Percentiles rank a stretch among this genome's conserved stretches.
These are phyloP conservation scores for Loris lydekkerianus DNA, from an alignment of 2,797 vertebrate species.

Conservation along the genomic window DNA sequence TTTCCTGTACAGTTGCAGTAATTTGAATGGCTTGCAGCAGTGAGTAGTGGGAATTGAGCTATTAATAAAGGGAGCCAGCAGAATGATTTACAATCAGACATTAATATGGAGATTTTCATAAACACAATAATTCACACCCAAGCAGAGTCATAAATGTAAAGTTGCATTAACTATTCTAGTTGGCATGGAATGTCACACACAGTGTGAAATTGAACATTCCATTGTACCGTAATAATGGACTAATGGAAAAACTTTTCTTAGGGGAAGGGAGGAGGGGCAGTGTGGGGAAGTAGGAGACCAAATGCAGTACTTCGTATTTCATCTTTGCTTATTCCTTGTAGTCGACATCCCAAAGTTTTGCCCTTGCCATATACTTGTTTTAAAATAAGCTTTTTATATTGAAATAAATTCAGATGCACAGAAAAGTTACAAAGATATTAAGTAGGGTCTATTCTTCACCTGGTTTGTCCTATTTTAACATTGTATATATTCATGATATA, in stretches of 20 bases:
- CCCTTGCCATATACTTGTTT: not conserved
- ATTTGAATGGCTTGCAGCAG: constrained; percentile 73
- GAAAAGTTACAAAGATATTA: constrained; percentile 30
- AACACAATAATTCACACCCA: constrained; percentile 80
- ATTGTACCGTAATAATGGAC: constrained; percentile 80
- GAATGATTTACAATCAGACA: constrained; percentile 83
- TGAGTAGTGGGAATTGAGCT: constrained; percentile 74
- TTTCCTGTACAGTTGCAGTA: constrained; percentile 20
- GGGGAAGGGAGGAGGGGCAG: not conserved
- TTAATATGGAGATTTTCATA: constrained; percentile 76
- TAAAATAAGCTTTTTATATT: not conserved
- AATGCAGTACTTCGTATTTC: constrained; percentile 5
- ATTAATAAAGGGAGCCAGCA: constrained; percentile 50
- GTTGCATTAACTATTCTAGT: constrained; percentile 71
- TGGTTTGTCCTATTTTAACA: not conserved
- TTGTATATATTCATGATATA: not conserved
- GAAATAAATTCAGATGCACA: constrained; percentile 40
- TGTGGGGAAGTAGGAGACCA: too few relatives aligned
- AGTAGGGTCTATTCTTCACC: not conserved
- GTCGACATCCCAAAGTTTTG: not conserved
- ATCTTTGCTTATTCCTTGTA: not conserved
- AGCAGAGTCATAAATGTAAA: constrained; percentile 81
- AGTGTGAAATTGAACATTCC: constrained; percentile 77
- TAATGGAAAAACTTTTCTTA: constrained; percentile 73
- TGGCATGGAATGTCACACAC: constrained; percentile 66